Percentiles rank a stretch among this genome's conserved stretches.
Evolutionary conservation across 2,113 vertebrate genomes (phyloP).

Genomic region (Hemicordylus capensis): DNA sequence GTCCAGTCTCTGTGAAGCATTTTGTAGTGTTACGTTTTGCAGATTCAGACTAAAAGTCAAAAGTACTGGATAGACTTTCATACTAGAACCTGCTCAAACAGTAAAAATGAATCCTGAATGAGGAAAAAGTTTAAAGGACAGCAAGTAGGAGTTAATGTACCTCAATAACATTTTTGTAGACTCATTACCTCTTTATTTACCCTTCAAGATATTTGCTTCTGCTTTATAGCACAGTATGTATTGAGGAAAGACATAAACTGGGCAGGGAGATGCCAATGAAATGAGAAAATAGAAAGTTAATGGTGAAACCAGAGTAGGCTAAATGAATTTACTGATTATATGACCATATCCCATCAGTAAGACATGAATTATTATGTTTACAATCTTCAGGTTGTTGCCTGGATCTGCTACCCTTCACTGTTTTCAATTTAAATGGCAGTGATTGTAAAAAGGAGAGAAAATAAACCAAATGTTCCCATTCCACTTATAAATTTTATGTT

Average conservation of each 20-base stretch:
- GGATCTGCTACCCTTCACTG: slow-evolving; percentile 75
- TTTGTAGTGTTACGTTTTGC: slow-evolving; percentile 43
- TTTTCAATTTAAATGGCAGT: slow-evolving; percentile 76
- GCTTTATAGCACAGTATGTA: slow-evolving; percentile 75
- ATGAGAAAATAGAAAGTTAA: slow-evolving; percentile 79
- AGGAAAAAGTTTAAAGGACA: slow-evolving; percentile 65
- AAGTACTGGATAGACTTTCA: slow-evolving; percentile 55
- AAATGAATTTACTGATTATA: slow-evolving; percentile 80
- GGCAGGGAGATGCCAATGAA: slow-evolving; percentile 74
- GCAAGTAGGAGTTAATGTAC: slow-evolving; percentile 67
- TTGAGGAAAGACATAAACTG: slow-evolving; percentile 73
- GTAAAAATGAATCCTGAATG: slow-evolving; percentile 63
- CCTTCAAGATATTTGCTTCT: slow-evolving; percentile 75
- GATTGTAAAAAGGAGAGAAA: slow-evolving; percentile 77
- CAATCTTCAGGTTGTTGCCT: slow-evolving; percentile 76
- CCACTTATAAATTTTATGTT: slow-evolving; percentile 79
- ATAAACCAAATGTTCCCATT: slow-evolving; percentile 78
- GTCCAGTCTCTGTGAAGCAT: slow-evolving; percentile 41
- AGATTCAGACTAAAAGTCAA: slow-evolving; percentile 55
- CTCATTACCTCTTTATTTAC: slow-evolving; percentile 76
- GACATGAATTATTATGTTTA: slow-evolving; percentile 80
- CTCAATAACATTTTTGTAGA: slow-evolving; percentile 68
- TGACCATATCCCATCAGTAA: slow-evolving; percentile 77
- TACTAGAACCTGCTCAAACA: slow-evolving; percentile 52
- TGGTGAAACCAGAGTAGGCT: slow-evolving; percentile 75